Conservation (phyloP, 1,140 invertebrate genomes). For the Cyphomyrmex costatus region DNA sequence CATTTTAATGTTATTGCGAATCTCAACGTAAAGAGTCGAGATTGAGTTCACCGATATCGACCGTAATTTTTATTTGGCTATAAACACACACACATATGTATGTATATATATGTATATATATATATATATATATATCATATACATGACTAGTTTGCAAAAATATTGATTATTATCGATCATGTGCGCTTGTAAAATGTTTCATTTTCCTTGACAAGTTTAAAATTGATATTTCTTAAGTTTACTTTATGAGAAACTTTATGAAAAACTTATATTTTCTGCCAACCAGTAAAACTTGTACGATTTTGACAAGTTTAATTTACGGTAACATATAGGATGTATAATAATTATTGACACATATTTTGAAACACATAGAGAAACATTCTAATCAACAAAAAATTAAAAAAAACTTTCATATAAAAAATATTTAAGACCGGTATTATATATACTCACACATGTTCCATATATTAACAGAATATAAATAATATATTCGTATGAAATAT, state of each 20-base stretch:
- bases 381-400: neutral
- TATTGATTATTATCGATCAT: slow-evolving; percentile 27
- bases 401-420: neutral
- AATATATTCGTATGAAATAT: neutral
- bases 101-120: too few relatives aligned
- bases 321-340: neutral
- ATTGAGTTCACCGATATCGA: slow-evolving; percentile 55
- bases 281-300: neutral
- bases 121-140: too few relatives aligned
- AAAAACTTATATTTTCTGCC: neutral
- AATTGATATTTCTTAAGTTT: neutral
- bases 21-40: slow-evolving; percentile 38
- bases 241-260: neutral
- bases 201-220: neutral
- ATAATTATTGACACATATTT: neutral
- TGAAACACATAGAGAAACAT: neutral
- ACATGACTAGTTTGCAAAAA: slow-evolving; percentile 34
- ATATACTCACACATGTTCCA: neutral
- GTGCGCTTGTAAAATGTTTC: neutral
- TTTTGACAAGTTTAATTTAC: neutral
- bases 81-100: too few relatives aligned
- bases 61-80: slow-evolving; percentile 41
- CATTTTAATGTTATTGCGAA: slow-evolving; percentile 57
- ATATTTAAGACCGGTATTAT: neutral
- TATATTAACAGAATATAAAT: neutral